Evolutionary conservation across 2,113 vertebrate genomes (phyloP).

Genomic region (Tyrannus savana): DNA sequence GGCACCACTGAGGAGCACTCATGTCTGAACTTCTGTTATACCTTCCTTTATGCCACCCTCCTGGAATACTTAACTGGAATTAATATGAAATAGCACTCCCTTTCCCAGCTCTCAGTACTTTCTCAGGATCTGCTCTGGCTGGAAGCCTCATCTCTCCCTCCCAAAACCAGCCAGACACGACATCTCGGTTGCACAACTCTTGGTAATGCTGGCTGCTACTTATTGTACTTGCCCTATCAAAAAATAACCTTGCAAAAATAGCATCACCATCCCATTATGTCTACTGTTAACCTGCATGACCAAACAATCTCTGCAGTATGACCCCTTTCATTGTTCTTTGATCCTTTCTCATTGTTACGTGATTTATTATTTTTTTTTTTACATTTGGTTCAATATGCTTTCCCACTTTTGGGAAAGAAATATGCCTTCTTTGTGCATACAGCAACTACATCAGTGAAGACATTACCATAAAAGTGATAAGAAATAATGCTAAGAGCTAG

Average conservation of each 20-base stretch:
- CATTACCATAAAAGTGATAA: slow-evolving; percentile 61
- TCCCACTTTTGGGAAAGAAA: not conserved
- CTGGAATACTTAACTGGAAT: slow-evolving; percentile 24
- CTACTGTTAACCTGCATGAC: not conserved
- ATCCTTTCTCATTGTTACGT: not conserved
- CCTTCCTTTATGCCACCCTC: not conserved
- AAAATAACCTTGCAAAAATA: not conserved
- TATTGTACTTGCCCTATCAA: not conserved
- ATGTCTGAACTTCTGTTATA: not conserved
- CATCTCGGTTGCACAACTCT: not conserved
- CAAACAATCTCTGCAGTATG: not conserved
- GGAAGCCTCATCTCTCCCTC: not conserved
- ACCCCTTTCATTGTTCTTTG: not conserved
- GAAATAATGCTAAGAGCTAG: slow-evolving; percentile 38
- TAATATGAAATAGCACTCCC: not conserved
- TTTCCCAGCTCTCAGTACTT: not conserved
- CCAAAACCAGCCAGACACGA: not conserved
- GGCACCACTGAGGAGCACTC: slow-evolving; percentile 19
- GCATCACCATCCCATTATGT: not conserved
- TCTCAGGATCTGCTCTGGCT: not conserved
- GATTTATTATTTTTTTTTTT: not conserved
- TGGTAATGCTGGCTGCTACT: not conserved
- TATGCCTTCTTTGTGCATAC: not conserved
- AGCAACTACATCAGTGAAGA: not conserved
- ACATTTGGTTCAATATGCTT: not conserved